These are phyloP conservation scores for Halichoerus grypus DNA, from an alignment of 2,113 vertebrate species.

Conservation along the genomic window DNA sequence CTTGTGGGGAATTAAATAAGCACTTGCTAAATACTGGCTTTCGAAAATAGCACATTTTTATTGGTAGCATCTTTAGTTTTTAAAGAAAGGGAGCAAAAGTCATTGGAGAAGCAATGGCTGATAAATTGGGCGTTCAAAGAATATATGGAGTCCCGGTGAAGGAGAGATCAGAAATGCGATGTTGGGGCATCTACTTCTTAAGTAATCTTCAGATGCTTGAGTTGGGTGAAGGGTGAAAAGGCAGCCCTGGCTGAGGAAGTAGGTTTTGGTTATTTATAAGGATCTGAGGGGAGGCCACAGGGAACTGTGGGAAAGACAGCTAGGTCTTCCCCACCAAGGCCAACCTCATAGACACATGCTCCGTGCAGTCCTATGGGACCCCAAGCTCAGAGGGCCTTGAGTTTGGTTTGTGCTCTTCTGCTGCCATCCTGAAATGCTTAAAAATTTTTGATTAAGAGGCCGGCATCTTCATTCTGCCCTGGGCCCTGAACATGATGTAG, in stretches of 20 bases:
- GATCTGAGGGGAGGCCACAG: not conserved
- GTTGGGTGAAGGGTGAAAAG: not conserved
- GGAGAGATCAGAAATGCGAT: not conserved
- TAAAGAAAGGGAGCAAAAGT: not conserved
- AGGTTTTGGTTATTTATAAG: accelerated
- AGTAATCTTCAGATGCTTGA: too few species aligned
- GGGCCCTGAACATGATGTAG: not conserved
- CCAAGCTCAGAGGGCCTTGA: not conserved
- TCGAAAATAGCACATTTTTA: not conserved
- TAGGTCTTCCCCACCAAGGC: accelerated
- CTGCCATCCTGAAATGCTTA: not conserved
- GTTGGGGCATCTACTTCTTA: not conserved
- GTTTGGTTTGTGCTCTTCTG: not conserved
- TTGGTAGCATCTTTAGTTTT: not conserved
- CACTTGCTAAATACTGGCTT: not conserved
- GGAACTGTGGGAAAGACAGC: not conserved
- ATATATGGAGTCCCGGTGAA: not conserved
- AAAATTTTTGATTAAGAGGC: not conserved
- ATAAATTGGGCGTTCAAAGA: not conserved
- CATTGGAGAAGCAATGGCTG: not conserved
- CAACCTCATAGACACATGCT: accelerated
- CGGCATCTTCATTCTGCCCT: not conserved
- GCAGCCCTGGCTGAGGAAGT: not conserved
- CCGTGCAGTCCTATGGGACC: accelerated
- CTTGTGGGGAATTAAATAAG: not conserved